phyloP scores from a whole-genome alignment of 2,888 invertebrate species.

The Petrolisthes cinctipes region DNA sequence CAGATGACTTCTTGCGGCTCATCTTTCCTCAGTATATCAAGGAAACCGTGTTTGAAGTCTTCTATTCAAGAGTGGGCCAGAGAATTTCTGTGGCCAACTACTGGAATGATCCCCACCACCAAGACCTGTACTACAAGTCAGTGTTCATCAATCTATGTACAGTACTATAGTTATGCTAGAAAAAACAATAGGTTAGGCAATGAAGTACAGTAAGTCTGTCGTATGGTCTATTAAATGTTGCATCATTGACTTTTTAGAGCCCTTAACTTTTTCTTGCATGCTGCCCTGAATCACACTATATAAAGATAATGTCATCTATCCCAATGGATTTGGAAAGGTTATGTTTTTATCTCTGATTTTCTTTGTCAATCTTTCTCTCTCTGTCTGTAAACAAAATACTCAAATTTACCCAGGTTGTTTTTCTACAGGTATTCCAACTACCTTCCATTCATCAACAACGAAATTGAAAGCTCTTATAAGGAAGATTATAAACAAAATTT shows the following conservation, averaged over 20 bases:
- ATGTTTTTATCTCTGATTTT: too few relatives aligned
- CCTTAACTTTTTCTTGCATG: background rate
- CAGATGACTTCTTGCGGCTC: conserved; percentile 86
- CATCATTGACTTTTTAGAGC: too few relatives aligned
- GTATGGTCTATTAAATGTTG: too few relatives aligned
- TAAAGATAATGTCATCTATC: too few relatives aligned
- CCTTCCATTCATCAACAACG: conserved; percentile 87
- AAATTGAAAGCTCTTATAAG: conserved; percentile 74
- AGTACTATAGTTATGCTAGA: too few relatives aligned
- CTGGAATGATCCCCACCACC: conserved; percentile 92
- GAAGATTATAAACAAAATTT: conserved; percentile 80
- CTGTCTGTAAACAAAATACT: too few relatives aligned
- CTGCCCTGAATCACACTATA: too few relatives aligned
- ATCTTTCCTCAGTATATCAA: conserved; percentile 86
- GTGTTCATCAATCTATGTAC: conserved; percentile 30
- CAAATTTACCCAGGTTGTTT: background rate
- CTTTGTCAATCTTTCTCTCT: too few relatives aligned
- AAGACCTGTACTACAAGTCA: conserved; percentile 69
- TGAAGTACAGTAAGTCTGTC: too few relatives aligned
- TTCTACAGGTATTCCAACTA: conserved; percentile 80
- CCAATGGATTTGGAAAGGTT: too few relatives aligned
- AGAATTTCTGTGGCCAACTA: conserved; percentile 91
- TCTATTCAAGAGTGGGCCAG: conserved; percentile 88
- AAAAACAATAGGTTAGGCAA: too few relatives aligned
- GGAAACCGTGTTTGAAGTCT: conserved; percentile 85